Percentiles rank a stretch among this genome's conserved stretches.
Conservation (phyloP, 2,113 vertebrate species). For the Centropus bengalensis region DNA sequence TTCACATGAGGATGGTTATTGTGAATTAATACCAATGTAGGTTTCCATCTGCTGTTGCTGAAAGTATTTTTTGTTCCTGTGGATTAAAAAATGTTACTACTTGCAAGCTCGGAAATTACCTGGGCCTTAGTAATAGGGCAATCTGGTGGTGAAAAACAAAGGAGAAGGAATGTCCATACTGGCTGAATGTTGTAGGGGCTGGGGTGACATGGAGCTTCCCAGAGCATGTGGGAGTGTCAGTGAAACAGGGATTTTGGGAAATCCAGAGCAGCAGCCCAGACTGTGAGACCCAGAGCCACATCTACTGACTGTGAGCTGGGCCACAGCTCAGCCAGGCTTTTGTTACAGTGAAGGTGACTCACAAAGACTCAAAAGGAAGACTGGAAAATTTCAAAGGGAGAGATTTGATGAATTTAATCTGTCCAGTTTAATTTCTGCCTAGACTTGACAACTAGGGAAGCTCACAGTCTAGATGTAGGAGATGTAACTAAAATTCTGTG, state of each 20-base stretch:
- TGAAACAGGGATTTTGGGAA: neutral
- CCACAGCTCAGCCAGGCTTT: neutral
- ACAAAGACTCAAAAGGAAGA: neutral
- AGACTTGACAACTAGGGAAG: neutral
- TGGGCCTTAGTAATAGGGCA: neutral
- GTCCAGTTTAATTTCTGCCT: neutral
- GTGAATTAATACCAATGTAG: neutral
- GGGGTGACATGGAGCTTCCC: neutral
- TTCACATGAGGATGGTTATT: neutral
- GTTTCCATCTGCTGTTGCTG: neutral
- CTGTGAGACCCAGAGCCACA: neutral
- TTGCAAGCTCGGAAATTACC: neutral
- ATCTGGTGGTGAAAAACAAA: neutral
- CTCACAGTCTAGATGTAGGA: neutral
- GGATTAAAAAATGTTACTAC: neutral
- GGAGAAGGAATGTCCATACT: neutral
- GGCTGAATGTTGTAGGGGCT: rapidly evolving
- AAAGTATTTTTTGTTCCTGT: neutral
- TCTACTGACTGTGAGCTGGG: neutral
- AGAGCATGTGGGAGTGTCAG: rapidly evolving
- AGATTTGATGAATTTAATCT: neutral
- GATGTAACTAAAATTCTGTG: neutral
- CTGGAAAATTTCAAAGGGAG: neutral
- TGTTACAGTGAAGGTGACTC: neutral
- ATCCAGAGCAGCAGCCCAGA: neutral